phyloP scores from a whole-genome alignment of 2,113 vertebrate genomes.

The Charadrius vociferus region DNA sequence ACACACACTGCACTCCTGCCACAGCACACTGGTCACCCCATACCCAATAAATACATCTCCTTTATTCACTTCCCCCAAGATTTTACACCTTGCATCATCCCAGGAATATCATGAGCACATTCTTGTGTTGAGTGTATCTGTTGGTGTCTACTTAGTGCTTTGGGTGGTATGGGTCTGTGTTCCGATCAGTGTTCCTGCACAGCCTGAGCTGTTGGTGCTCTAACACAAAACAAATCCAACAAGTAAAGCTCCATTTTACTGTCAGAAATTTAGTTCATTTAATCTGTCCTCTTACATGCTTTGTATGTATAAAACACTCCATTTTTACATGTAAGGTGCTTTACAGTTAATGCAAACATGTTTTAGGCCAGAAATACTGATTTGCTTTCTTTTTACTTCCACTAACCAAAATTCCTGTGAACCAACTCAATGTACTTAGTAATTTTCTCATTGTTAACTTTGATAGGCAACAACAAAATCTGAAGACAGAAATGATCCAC shows the following conservation, averaged over 20 bases:
- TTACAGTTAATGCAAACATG: background rate
- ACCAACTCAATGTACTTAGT: background rate
- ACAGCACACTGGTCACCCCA: background rate
- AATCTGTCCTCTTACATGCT: background rate
- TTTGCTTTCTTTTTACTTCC: background rate
- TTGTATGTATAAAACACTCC: background rate
- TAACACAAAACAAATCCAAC: background rate
- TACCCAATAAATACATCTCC: background rate
- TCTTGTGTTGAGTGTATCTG: background rate
- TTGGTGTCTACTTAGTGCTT: background rate
- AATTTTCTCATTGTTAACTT: background rate
- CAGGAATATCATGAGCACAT: background rate
- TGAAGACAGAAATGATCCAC: conserved; percentile 91
- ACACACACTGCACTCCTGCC: background rate
- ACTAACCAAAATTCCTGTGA: background rate
- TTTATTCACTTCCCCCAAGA: background rate
- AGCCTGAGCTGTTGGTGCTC: background rate
- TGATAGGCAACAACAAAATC: conserved; percentile 86
- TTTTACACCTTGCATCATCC: background rate
- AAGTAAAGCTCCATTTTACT: background rate
- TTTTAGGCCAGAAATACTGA: background rate
- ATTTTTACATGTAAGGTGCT: background rate
- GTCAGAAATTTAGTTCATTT: background rate
- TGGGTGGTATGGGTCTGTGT: background rate
- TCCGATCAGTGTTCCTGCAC: background rate